Evolutionary conservation across 2,113 vertebrate genomes (phyloP), one percentile per base, ranked within the genome.

Genomic region (Sinocyclocheilus anshuiensis): DNA sequence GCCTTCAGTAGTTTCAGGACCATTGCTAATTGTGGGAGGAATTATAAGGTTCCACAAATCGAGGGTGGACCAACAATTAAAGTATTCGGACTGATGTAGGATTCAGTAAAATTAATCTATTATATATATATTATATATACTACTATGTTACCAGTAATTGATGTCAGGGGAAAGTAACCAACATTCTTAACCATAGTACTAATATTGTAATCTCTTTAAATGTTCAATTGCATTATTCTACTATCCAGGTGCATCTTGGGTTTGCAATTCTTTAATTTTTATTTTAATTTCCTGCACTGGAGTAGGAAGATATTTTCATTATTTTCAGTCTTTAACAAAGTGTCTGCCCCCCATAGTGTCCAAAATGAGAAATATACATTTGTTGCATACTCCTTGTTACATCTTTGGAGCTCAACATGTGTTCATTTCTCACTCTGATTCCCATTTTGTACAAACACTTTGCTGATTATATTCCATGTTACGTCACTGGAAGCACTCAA

Each of bases 401-500:
- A 11, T 45, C 42, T 10, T 45, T 45, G 42, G 0, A 45, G 42
- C 42, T 42, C 42, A 42, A 42, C 42, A 42, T 36, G 36, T 36
- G 36, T 42, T 42, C 22, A 69, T 45, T 11, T 80, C 20, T 86
- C 20, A 4, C 4, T 22, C 50, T 81, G 24, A 86, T 33, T 59
- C 39, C 39, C 4, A 1, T 33, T 75, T 59, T 42, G 22, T 67
- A 79, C 8, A 16, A 78, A 29, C 39, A n/a, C 16, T 63, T 77
- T 18, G 3, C 36, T 45, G 57, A 71, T 75, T 50, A 10, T 50
- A 63, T 80, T 86, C 12, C 18, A 45, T n/a, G 53, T 72, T 71
- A 86, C 50, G 79, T 67, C 79, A 67, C 50, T 48, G 2, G 24
- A 39, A 80, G 45, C 18, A 50, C 36, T 84, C 69, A 50, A 57